Conservation (phyloP, 2,888 invertebrate genomes). For the Agriopis leucophaearia region DNA sequence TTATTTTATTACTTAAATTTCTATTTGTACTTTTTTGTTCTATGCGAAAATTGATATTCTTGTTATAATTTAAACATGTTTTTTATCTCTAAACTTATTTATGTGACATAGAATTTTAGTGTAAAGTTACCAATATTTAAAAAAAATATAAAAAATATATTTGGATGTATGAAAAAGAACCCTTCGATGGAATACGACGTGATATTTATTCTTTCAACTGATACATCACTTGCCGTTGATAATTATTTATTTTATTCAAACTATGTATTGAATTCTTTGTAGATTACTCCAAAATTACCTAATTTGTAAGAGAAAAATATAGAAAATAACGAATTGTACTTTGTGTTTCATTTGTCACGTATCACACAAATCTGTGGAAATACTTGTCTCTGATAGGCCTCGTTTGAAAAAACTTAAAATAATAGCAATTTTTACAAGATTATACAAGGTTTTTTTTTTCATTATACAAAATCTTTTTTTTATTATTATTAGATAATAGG, state of each 20-base stretch:
- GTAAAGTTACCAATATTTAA: constrained; percentile 84
- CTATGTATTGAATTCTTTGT: constrained; percentile 68
- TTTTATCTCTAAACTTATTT: constrained; percentile 77
- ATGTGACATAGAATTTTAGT: constrained; percentile 76
- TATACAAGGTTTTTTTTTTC: too few species aligned
- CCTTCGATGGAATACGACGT: constrained; percentile 46
- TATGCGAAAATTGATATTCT: constrained; percentile 38
- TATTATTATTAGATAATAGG: too few species aligned
- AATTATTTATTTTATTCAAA: constrained; percentile 70
- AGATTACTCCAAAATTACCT: constrained; percentile 70
- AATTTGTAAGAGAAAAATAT: constrained; percentile 79
- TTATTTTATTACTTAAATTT: constrained; percentile 46
- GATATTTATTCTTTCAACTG: constrained; percentile 50
- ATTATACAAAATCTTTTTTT: too few species aligned
- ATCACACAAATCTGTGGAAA: too few species aligned
- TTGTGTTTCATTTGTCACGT: constrained; percentile 55
- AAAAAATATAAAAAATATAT: constrained; percentile 55
- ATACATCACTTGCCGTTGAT: constrained; percentile 75
- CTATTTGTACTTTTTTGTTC: constrained; percentile 47
- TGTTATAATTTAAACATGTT: constrained; percentile 69
- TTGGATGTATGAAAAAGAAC: constrained; percentile 50
- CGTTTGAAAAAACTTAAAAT: too few species aligned
- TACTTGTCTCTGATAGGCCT: too few species aligned
- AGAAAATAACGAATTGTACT: constrained; percentile 73
- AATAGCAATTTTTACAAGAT: too few species aligned